phyloP scores from a whole-genome alignment of 2,797 vertebrate species.

The Anniella stebbinsi region DNA sequence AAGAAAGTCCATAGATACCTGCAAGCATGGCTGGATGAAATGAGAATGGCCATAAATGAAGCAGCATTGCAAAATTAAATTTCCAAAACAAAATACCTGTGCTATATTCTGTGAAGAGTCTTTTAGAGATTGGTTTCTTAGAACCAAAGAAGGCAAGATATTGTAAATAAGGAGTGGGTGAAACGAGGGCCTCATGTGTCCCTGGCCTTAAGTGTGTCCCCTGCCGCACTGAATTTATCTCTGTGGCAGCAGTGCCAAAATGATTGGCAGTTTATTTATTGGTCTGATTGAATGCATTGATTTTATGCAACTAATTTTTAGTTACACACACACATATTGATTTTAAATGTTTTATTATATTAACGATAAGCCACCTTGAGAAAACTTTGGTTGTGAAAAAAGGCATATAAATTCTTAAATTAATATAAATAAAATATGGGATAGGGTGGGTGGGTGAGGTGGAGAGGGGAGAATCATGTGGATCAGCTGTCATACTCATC shows the following conservation, averaged over 20 bases:
- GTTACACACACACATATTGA: not conserved
- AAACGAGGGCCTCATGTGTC: too few relatives aligned
- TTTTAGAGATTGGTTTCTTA: not conserved
- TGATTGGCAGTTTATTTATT: not conserved
- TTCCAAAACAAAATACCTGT: not conserved
- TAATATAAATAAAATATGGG: too few relatives aligned
- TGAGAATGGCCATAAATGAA: not conserved
- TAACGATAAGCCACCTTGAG: not conserved
- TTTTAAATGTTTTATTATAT: not conserved
- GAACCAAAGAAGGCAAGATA: not conserved
- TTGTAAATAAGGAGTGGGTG: not conserved
- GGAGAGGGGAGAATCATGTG: too few relatives aligned
- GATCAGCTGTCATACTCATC: too few relatives aligned
- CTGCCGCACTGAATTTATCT: too few relatives aligned
- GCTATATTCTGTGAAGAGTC: not conserved
- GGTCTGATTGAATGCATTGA: not conserved
- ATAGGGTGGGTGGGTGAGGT: too few relatives aligned
- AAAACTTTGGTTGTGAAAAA: not conserved
- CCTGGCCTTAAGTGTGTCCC: too few relatives aligned
- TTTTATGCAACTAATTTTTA: not conserved
- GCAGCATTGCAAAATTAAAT: not conserved
- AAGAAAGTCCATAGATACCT: not conserved
- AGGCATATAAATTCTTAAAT: not conserved
- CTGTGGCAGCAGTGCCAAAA: too few relatives aligned
- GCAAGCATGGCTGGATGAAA: not conserved